phyloP scores from a whole-genome alignment of 37 sponge, comb jelly and placozoan genomes.

The Trichoplax adhaerens region DNA sequence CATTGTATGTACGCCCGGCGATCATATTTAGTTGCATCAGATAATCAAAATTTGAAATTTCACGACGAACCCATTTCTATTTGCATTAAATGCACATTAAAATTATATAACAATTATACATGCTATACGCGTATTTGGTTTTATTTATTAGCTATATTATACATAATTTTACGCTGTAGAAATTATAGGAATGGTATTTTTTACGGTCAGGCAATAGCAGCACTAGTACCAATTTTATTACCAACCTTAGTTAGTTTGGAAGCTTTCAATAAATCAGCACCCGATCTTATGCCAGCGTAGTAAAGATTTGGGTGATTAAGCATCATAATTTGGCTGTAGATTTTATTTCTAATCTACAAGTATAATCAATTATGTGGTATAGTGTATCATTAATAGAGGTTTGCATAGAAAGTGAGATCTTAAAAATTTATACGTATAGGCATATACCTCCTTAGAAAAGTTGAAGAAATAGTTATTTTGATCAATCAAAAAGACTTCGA shows the following conservation, averaged over 20 bases:
- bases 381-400: slow-evolving; percentile 5
- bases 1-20: slow-evolving; percentile 88
- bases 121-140: neutral
- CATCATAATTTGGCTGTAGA: slow-evolving; percentile 46
- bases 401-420: slow-evolving; percentile 1
- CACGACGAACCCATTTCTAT: slow-evolving; percentile 62
- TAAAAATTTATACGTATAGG: neutral
- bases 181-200: neutral
- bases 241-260: slow-evolving; percentile 47
- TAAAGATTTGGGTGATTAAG: slow-evolving; percentile 59
- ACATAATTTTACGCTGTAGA: slow-evolving; percentile 4
- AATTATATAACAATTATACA: slow-evolving; percentile 1
- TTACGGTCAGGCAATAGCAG: neutral
- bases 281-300: slow-evolving; percentile 35
- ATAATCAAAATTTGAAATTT: slow-evolving; percentile 92
- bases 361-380: neutral
- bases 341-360: slow-evolving; percentile 22
- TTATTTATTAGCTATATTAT: neutral
- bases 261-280: slow-evolving; percentile 26
- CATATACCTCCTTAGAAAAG: slow-evolving; percentile 37
- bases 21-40: slow-evolving; percentile 93
- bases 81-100: slow-evolving; percentile 9
- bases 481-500: slow-evolving; percentile 86
- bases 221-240: neutral
- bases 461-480: slow-evolving; percentile 93